Conservation (phyloP, 2,797 vertebrate genomes). For the Pampus argenteus region DNA sequence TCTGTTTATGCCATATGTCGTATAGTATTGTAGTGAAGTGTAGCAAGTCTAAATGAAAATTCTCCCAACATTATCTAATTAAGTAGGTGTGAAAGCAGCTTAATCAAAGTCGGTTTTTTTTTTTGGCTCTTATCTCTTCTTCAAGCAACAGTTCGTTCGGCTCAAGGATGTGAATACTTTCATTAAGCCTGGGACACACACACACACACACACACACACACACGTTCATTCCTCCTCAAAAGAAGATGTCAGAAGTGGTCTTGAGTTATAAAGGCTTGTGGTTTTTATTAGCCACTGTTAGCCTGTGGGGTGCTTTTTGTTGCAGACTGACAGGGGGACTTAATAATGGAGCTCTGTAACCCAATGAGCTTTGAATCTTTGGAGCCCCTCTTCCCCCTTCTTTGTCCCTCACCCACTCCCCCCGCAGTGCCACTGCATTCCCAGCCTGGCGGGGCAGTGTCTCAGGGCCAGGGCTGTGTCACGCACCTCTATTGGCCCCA, state of each 20-base stretch:
- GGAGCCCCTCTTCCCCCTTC: slow-evolving; percentile 69
- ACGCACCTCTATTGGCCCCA: slow-evolving; percentile 71
- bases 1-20: slow-evolving; percentile 75
- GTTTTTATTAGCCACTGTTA: slow-evolving; percentile 75
- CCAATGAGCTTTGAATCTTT: slow-evolving; percentile 69
- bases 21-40: slow-evolving; percentile 61
- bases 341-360: slow-evolving; percentile 77
- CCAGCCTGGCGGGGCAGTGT: slow-evolving; percentile 79
- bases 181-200: slow-evolving; percentile 30
- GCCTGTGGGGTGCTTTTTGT: slow-evolving; percentile 73
- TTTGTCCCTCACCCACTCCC: slow-evolving; percentile 66
- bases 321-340: slow-evolving; percentile 71
- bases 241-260: slow-evolving; percentile 63
- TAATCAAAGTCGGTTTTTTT: slow-evolving; percentile 59
- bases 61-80: slow-evolving; percentile 70
- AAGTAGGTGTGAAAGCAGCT: slow-evolving; percentile 77
- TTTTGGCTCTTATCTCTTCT: slow-evolving; percentile 31
- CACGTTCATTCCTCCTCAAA: slow-evolving; percentile 57
- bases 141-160: slow-evolving; percentile 40
- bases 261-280: slow-evolving; percentile 52
- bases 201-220: too few relatives aligned
- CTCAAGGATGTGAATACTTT: slow-evolving; percentile 42
- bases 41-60: slow-evolving; percentile 72
- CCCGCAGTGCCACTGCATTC: slow-evolving; percentile 79
- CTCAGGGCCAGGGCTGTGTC: slow-evolving; percentile 75